Evolutionary conservation across 2,888 invertebrate genomes (phyloP), one percentile per base, ranked within the genome.

Genomic region (Mesopsocus fuscifrons): DNA sequence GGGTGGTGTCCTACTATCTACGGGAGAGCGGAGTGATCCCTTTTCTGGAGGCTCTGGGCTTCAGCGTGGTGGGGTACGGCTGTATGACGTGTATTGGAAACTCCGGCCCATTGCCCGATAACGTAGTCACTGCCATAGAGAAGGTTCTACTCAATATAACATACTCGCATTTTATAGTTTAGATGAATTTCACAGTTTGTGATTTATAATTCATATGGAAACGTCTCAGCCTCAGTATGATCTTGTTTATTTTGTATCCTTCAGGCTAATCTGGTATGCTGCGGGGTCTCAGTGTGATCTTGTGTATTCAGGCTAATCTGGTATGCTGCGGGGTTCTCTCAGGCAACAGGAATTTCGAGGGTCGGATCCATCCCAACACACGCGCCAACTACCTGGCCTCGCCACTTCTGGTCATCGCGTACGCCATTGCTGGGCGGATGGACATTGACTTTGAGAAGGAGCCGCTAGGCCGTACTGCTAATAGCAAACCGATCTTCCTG

Each of bases 51-150:
- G 67, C 80, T 56, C 66, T 95, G 2, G 95, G 95, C 5, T 98
- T 97, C 59, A 75, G 87, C 57, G 78, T 89, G 40, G 94, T 95
- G 1, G 97, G 97, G n/a, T 98, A 95, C 57, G 97, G 97, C 0
- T 98, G 98, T 60, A 97, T 95, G 95, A 97, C 97, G 0, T 98
- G 98, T 58, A 98, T 98, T 52, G 97, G 97, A 1, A 98, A 98
- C 66, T 89, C 89, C 3, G 97, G 97, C 0, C 92, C 94, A 0
- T 72, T 98, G 0, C 83, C 87, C 43, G 92, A 94, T 41, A 72
- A 80, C 52, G 80, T 94, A n/a, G 80, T 77, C 0, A 82, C 84
- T 53, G 88, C 88, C 1, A 89, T 94, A 49, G 92, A 94, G 57
- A 81, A 80, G 68, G 78, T 79, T 53, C 50, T 26, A 9, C 26